phyloP scores from a whole-genome alignment of 2,797 vertebrate genomes.

The Anabas testudineus region DNA sequence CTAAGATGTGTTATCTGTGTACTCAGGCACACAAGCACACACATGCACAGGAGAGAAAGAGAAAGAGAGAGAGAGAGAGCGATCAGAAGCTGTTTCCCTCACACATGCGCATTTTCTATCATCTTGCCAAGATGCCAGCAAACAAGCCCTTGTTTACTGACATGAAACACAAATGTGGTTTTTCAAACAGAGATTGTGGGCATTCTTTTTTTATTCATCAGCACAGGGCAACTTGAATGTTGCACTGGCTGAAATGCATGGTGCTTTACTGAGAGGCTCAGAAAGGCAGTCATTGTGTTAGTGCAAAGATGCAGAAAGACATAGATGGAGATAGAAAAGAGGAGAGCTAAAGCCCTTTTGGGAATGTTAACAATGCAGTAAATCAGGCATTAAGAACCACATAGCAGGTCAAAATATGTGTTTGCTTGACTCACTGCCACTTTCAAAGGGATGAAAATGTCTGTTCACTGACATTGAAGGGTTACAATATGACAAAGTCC shows the following conservation, averaged over 20 bases:
- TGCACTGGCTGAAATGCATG: constrained; percentile 24
- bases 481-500: constrained; percentile 15
- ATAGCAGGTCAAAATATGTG: constrained; percentile 49
- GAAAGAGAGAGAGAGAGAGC: not conserved
- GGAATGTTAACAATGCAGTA: constrained; percentile 59
- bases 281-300: constrained; percentile 57
- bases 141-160: constrained; percentile 55
- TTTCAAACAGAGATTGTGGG: constrained; percentile 5
- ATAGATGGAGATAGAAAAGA: constrained; percentile 21
- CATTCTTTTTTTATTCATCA: constrained; percentile 38
- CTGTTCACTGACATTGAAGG: constrained; percentile 37
- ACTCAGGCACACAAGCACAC: constrained; percentile 36
- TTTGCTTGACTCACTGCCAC: constrained; percentile 28
- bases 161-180: constrained; percentile 41
- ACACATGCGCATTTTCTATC: constrained; percentile 37
- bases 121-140: constrained; percentile 49
- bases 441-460: constrained; percentile 40
- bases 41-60: not conserved
- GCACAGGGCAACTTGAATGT: constrained; percentile 37
- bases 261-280: constrained; percentile 32
- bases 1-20: constrained; percentile 61
- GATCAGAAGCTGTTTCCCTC: constrained; percentile 13
- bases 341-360: constrained; percentile 40
- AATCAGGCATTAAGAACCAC: constrained; percentile 52
- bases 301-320: constrained; percentile 57